A percentile compares a stretch with the other conserved stretches of the same genome.
phyloP scores from a whole-genome alignment of 2,113 vertebrate genomes.

The Menura novaehollandiae region DNA sequence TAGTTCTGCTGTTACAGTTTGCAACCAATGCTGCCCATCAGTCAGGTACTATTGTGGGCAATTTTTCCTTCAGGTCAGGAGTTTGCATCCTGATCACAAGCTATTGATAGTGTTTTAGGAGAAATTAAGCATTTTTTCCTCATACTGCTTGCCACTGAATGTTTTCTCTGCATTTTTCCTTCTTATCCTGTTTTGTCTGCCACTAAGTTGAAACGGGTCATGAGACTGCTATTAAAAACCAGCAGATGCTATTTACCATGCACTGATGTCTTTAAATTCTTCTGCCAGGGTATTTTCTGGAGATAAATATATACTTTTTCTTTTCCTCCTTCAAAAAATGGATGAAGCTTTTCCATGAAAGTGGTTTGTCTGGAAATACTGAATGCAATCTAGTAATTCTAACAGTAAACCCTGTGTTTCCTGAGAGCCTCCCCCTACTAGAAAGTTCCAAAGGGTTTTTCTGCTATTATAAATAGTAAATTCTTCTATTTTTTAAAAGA shows the following conservation, averaged over 20 bases:
- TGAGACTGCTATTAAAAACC: neutral
- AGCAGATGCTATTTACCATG: conserved; percentile 22
- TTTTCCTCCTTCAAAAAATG: neutral
- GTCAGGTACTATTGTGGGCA: neutral
- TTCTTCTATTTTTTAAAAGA: neutral
- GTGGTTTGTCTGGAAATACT: neutral
- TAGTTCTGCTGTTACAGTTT: neutral
- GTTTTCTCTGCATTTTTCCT: conserved; percentile 5
- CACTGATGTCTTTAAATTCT: neutral
- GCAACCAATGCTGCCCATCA: neutral
- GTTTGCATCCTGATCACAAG: neutral
- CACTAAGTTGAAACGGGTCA: neutral
- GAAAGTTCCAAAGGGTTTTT: conserved; percentile 14
- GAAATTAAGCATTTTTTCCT: neutral
- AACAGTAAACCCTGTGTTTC: conserved; percentile 8
- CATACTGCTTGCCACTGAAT: neutral
- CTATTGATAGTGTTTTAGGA: neutral
- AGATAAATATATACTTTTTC: neutral
- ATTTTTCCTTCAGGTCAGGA: neutral
- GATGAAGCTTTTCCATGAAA: neutral
- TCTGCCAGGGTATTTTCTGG: neutral
- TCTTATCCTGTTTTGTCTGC: conserved; percentile 13
- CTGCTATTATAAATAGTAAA: neutral
- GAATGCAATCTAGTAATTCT: conserved; percentile 24
- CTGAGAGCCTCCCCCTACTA: neutral